These are phyloP conservation scores for Ditylenchus weischeri DNA, from an alignment of 2,888 invertebrate species.

Conservation along the genomic window DNA sequence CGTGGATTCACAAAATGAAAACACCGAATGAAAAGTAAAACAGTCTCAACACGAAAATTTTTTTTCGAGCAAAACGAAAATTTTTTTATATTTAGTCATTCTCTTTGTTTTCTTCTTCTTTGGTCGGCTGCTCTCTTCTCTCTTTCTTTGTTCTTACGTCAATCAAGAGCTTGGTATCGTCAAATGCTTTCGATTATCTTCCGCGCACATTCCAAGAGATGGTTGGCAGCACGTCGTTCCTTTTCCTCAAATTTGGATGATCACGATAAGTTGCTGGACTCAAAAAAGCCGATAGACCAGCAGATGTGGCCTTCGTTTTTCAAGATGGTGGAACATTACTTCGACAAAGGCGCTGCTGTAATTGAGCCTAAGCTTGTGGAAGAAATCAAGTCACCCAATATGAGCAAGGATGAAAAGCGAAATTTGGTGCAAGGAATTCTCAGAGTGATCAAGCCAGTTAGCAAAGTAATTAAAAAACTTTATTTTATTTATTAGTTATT, in stretches of 20 bases:
- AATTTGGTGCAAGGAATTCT: constrained; percentile 92
- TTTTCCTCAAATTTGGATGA: constrained; percentile 12
- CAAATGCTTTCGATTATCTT: constrained; percentile 1
- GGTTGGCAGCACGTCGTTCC: neutral
- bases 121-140: too few species aligned
- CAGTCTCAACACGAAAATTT: too few species aligned
- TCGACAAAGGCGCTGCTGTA: constrained; percentile 76
- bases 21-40: too few species aligned
- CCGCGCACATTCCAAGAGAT: neutral
- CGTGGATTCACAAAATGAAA: too few species aligned
- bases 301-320: constrained; percentile 77
- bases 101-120: too few species aligned
- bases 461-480: constrained; percentile 67
- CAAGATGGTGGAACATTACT: constrained; percentile 98
- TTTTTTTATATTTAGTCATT: too few species aligned
- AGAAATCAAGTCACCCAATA: constrained; percentile 66
- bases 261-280: constrained; percentile 49
- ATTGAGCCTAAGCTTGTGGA: constrained; percentile 82
- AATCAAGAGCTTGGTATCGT: neutral
- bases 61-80: too few species aligned
- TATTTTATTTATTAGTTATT: neutral
- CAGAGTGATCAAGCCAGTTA: constrained; percentile 90
- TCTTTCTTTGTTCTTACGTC: too few species aligned
- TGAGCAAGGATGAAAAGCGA: constrained; percentile 73
- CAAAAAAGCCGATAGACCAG: constrained; percentile 57